Conservation (phyloP, 2,113 vertebrate species). For the Ascaphus truei region DNA sequence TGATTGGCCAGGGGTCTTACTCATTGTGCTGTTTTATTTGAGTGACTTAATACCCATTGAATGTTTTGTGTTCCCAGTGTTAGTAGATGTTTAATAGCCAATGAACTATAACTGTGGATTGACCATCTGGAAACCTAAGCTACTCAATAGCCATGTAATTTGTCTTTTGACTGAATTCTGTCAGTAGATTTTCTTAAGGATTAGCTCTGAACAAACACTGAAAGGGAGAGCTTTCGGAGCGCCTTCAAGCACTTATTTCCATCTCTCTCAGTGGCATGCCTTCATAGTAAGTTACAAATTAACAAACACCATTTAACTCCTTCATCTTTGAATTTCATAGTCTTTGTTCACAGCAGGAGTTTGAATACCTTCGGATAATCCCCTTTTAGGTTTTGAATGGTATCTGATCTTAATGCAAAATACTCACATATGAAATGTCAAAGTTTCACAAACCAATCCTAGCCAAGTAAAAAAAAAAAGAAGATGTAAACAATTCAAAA, state of each 20-base stretch:
- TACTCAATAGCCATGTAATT: constrained; percentile 54
- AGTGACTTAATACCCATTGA: constrained; percentile 40
- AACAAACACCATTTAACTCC: constrained; percentile 39
- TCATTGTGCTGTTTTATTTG: constrained; percentile 43
- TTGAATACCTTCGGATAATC: neutral
- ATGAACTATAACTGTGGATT: constrained; percentile 48
- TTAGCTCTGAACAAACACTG: constrained; percentile 49
- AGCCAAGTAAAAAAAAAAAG: too few species aligned
- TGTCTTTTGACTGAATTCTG: constrained; percentile 58
- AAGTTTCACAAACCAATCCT: neutral
- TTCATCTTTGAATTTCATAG: neutral
- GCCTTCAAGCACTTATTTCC: constrained; percentile 41
- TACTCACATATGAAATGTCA: neutral
- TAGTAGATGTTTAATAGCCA: constrained; percentile 44
- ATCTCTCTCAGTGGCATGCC: constrained; percentile 40
- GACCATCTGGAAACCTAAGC: constrained; percentile 57
- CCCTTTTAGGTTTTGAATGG: neutral
- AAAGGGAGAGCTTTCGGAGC: constrained; percentile 36
- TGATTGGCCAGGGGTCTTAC: constrained; percentile 40
- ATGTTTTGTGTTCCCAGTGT: constrained; percentile 39
- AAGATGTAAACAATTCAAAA: too few species aligned
- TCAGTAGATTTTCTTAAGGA: constrained; percentile 40
- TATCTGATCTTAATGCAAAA: neutral
- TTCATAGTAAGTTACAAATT: constrained; percentile 47
- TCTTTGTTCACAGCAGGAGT: neutral